A percentile compares a stretch with the other conserved stretches of the same genome.
These are phyloP conservation scores for Scolopax rusticola DNA, from an alignment of 2,797 vertebrate genomes.

Conservation along the genomic window DNA sequence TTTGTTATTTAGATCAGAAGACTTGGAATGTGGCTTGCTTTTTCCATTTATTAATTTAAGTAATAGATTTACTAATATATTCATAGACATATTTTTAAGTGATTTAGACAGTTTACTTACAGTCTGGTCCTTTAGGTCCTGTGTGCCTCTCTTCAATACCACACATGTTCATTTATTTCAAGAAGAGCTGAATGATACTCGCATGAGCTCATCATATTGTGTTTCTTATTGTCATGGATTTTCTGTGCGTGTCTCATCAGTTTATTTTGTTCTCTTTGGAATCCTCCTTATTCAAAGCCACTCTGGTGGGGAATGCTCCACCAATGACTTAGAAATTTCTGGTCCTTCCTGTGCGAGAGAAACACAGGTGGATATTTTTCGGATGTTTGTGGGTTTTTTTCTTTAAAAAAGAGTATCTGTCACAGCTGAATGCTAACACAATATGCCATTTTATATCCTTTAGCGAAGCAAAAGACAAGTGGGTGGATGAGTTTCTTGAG, in stretches of 20 bases:
- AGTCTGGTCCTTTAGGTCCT: background rate
- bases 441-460: background rate
- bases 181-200: background rate
- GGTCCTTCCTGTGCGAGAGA: background rate
- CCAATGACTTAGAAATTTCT: background rate
- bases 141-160: background rate
- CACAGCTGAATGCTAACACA: background rate
- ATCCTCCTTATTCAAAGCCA: background rate
- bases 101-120: background rate
- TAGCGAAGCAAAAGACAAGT: background rate
- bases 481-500: background rate
- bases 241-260: background rate
- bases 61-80: background rate
- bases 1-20: background rate
- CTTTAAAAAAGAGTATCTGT: background rate
- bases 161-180: background rate
- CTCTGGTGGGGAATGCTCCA: background rate
- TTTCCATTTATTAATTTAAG: background rate
- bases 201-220: background rate
- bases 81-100: background rate
- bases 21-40: background rate
- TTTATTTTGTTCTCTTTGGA: background rate
- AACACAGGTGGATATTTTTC: background rate
- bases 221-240: slow-evolving; percentile 3
- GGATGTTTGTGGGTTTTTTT: rapidly evolving